These are phyloP conservation scores for Euproctis similis DNA, from an alignment of 2,888 invertebrate species.

Conservation along the genomic window DNA sequence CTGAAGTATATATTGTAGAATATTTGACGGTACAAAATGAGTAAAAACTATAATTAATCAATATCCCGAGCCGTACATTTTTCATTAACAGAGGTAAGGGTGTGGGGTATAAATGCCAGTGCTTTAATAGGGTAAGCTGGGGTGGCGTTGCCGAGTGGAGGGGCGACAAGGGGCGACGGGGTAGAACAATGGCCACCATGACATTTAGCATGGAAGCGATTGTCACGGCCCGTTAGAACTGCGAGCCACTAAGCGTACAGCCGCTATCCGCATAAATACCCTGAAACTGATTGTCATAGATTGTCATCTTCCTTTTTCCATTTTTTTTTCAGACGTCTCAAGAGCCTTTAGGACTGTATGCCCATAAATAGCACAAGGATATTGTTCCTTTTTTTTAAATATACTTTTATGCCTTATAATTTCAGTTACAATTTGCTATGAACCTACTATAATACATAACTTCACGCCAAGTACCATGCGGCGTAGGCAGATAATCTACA, in stretches of 20 bases:
- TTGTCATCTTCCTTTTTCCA: conserved; percentile 31
- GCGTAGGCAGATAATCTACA: no score
- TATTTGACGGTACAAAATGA: conserved; percentile 17
- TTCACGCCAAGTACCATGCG: no score
- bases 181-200: conserved; percentile 72
- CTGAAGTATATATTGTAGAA: conserved; percentile 9
- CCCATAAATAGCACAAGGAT: conserved; percentile 12
- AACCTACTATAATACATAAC: no score
- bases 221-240: conserved; percentile 68
- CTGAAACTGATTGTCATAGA: conserved; percentile 47
- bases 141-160: conserved; percentile 33
- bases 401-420: no score
- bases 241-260: conserved; percentile 57
- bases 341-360: conserved; percentile 10
- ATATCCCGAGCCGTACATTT: conserved; percentile 49
- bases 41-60: conserved; percentile 35
- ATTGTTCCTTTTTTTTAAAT: conserved; percentile 10
- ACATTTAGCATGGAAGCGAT: conserved; percentile 75
- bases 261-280: conserved; percentile 47
- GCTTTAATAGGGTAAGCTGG: conserved; percentile 45
- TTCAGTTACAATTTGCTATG: no score
- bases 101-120: conserved; percentile 61
- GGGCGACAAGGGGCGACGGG: conserved; percentile 30
- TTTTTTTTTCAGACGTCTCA: conserved; percentile 6
- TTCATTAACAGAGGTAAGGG: conserved; percentile 56